Conservation (phyloP, 2,113 vertebrate species). For the Cavia porcellus region DNA sequence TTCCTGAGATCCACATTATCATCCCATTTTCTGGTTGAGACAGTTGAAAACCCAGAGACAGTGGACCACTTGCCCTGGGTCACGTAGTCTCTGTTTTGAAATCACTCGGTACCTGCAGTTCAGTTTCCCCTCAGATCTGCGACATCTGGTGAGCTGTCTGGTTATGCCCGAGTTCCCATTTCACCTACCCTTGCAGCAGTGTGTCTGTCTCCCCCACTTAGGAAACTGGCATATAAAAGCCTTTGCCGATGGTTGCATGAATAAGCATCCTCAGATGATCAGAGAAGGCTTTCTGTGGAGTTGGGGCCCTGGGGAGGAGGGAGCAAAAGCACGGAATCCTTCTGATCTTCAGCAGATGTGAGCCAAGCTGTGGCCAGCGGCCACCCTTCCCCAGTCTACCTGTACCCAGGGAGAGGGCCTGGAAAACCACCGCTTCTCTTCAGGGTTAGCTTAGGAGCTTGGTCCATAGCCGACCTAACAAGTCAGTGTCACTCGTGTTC, state of each 20-base stretch:
- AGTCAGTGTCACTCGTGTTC: not conserved
- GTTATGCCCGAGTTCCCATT: not conserved
- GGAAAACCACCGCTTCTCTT: not conserved
- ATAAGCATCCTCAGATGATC: conserved; percentile 29
- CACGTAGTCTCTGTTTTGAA: not conserved
- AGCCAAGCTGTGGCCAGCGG: not conserved
- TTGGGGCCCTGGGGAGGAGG: not conserved
- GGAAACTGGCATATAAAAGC: not conserved
- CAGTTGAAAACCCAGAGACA: not conserved
- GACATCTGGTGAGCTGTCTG: not conserved
- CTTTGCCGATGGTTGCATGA: not conserved
- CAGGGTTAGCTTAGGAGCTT: not conserved
- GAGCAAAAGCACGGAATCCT: not conserved
- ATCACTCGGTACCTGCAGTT: not conserved
- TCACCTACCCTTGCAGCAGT: not conserved
- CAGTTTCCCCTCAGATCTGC: not conserved
- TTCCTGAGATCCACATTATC: not conserved
- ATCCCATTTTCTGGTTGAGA: not conserved
- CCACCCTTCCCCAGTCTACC: not conserved
- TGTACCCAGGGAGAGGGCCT: not conserved
- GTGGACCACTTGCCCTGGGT: not conserved
- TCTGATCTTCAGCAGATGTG: not conserved
- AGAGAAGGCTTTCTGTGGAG: conserved; percentile 38
- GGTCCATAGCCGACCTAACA: not conserved
- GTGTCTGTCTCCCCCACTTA: not conserved